Evolutionary conservation across 1,140 invertebrate genomes (phyloP), one percentile per base, ranked within the genome.

Genomic region (Bacillus rossius): DNA sequence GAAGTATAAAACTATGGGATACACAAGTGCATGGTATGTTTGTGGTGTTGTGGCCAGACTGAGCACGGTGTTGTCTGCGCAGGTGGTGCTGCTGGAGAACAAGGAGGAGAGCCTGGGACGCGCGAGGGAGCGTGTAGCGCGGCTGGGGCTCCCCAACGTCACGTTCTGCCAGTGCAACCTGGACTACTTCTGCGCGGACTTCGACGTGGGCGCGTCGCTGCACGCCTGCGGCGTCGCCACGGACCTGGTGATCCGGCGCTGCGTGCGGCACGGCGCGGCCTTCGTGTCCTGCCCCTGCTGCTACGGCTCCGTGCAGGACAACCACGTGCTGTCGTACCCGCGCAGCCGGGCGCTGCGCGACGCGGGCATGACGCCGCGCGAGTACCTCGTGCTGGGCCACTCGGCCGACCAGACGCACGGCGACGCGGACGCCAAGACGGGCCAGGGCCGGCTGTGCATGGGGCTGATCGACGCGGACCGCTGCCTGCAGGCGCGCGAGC

Each of bases 161-260:
- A 77, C 72, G 16, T 84, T 94, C 65, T 87, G 88, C 69, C 94
- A 97, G 73, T 87, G 88, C 66, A 94, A 94, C 75, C 79, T 93
- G 56, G 87, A 91, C 70, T 94, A 94, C 72, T 91, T 89, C 67
- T 79, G 79, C 60, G 88, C 85, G 7, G 65, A 80, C 45, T 90
- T 90, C 77, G 82, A 94, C 64, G 84, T 97, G 61, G 94, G 94
- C 2, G 79, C 90, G 17, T 90, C 88, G 13, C 74, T 98, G 42
- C 95, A 98, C 77, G 94, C 94, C 2, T 98, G 95, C 76, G 95
- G 95, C 14, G 87, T 93, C 10, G 93, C 94, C 3, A 96, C 92
- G 13, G 95, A 98, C 75, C 81, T 97, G 56, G 93, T 97, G 1
- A 77, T 98, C 47, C 81, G 92, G 60, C 88, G 88, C 64, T 97